Percentiles rank a stretch among this genome's conserved stretches.
Conservation (phyloP, 2,797 vertebrate species). For the Vireo griseus region DNA sequence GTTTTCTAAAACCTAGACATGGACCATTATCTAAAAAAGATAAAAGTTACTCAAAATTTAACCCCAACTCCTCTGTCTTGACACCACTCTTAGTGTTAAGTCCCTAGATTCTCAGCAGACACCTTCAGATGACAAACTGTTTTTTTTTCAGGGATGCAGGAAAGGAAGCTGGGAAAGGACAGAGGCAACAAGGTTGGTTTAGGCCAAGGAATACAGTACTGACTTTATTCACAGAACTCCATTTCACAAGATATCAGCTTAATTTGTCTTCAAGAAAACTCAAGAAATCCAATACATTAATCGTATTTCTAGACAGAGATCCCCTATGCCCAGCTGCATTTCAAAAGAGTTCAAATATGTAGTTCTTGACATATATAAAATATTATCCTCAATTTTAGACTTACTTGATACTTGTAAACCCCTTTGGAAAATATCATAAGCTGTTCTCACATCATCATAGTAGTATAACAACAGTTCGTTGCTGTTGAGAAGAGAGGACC, state of each 20-base stretch:
- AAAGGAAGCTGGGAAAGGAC: background rate
- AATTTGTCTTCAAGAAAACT: background rate
- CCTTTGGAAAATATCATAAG: conserved; percentile 86
- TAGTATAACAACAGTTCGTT: conserved; percentile 74
- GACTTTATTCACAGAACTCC: background rate
- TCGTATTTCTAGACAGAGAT: background rate
- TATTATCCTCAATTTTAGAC: conserved; percentile 31
- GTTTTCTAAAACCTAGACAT: conserved; percentile 92
- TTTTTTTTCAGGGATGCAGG: background rate
- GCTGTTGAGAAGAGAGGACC: conserved; percentile 75
- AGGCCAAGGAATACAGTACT: background rate
- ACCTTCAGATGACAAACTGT: background rate
- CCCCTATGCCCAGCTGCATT: background rate
- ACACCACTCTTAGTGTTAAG: background rate
- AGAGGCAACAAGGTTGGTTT: background rate
- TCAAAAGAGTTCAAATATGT: background rate
- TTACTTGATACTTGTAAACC: conserved; percentile 89
- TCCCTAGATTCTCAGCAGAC: background rate
- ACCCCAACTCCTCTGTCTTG: fast-evolving
- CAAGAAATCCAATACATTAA: background rate
- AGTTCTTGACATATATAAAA: background rate
- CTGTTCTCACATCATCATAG: conserved; percentile 85
- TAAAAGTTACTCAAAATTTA: background rate
- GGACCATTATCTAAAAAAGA: conserved; percentile 85
- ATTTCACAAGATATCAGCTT: background rate